These are phyloP conservation scores for Aphaenogaster floridana DNA, from an alignment of 1,140 invertebrate species.

Conservation along the genomic window DNA sequence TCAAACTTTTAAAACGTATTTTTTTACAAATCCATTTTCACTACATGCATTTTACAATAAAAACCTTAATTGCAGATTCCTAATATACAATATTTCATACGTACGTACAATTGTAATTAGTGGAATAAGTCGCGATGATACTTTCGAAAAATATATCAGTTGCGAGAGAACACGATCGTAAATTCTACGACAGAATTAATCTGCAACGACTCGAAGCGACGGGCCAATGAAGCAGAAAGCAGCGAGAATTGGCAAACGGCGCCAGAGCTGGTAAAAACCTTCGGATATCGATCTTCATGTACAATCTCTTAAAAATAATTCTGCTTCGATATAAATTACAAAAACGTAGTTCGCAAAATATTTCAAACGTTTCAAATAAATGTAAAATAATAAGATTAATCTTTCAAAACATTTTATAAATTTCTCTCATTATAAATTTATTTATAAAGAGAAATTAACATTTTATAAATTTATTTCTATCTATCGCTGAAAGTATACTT, in stretches of 20 bases:
- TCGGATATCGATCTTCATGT: background rate
- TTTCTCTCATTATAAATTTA: background rate
- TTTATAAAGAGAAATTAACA: too few species aligned
- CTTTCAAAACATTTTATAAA: background rate
- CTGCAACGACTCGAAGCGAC: slow-evolving; percentile 65
- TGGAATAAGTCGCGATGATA: slow-evolving; percentile 35
- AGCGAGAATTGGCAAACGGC: slow-evolving; percentile 62
- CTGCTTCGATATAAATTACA: background rate
- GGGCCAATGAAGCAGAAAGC: slow-evolving; percentile 73
- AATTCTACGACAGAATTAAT: slow-evolving; percentile 72
- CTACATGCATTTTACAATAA: background rate
- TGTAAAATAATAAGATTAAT: slow-evolving; percentile 1
- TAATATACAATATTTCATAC: background rate
- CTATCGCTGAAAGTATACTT: too few species aligned
- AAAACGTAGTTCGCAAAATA: background rate
- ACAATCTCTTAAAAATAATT: background rate
- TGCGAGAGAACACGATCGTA: slow-evolving; percentile 75
- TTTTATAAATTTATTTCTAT: background rate
- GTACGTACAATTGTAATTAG: slow-evolving; percentile 19
- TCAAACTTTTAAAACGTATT: background rate
- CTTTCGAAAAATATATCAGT: slow-evolving; percentile 69
- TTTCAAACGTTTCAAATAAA: background rate
- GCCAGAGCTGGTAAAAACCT: slow-evolving; percentile 49
- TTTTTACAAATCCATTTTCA: background rate
- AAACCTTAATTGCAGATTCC: background rate